These are phyloP conservation scores for Tachina fera DNA, from an alignment of 2,888 invertebrate genomes.

Conservation along the genomic window DNA sequence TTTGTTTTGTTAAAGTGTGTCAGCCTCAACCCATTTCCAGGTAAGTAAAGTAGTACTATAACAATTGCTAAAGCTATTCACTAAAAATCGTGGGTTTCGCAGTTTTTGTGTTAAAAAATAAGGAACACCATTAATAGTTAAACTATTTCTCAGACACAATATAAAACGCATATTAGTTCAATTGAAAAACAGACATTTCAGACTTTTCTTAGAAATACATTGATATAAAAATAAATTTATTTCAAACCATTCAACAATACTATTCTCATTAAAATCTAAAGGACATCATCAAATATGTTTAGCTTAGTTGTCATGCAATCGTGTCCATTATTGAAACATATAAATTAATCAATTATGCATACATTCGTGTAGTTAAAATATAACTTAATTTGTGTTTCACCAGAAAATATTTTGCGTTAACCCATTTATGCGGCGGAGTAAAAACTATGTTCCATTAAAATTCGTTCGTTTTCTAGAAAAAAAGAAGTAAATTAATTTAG, in stretches of 20 bases:
- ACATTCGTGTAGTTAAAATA: conserved; percentile 15
- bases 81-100: too few relatives aligned
- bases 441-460: too few relatives aligned
- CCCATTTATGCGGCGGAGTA: not conserved
- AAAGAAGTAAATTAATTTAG: too few relatives aligned
- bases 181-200: not conserved
- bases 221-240: not conserved
- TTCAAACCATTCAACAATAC: not conserved
- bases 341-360: conserved; percentile 19
- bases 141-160: not conserved
- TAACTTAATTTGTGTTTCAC: conserved; percentile 9
- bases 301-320: conserved; percentile 9
- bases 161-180: not conserved
- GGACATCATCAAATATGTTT: not conserved
- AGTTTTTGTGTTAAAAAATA: too few relatives aligned
- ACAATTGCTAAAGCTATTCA: too few relatives aligned
- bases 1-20: conserved; percentile 6
- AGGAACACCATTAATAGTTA: too few relatives aligned
- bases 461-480: too few relatives aligned
- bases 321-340: not conserved
- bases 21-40: not conserved
- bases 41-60: not conserved
- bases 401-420: conserved; percentile 3
- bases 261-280: not conserved
- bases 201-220: not conserved